Evolutionary conservation across 2,113 vertebrate genomes (phyloP).

Genomic region (Semicossyphus pulcher): DNA sequence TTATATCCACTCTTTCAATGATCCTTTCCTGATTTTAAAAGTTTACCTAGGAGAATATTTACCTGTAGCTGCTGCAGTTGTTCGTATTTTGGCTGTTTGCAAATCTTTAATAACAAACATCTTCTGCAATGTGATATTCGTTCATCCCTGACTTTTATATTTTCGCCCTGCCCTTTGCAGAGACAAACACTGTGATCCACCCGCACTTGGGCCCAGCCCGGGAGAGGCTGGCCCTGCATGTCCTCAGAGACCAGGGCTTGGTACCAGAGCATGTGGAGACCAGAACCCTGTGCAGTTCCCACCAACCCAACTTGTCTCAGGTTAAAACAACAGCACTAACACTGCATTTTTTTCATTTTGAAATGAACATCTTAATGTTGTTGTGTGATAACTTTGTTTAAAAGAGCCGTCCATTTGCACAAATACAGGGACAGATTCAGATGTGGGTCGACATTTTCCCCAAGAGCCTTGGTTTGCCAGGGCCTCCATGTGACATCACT

Average conservation of each 20-base stretch:
- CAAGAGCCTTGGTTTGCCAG: constrained; percentile 90
- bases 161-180: constrained; percentile 75
- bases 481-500: constrained; percentile 92
- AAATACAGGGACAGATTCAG: constrained; percentile 90
- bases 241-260: constrained; percentile 90
- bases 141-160: constrained; percentile 7
- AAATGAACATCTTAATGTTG: background rate
- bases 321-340: constrained; percentile 42
- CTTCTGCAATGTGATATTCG: background rate
- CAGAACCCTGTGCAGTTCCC: constrained; percentile 92
- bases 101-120: background rate
- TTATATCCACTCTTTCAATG: background rate
- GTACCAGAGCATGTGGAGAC: constrained; percentile 96
- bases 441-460: constrained; percentile 99
- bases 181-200: constrained; percentile 88
- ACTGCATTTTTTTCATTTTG: background rate
- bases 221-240: constrained; percentile 91
- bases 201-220: constrained; percentile 88
- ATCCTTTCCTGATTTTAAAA: background rate
- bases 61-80: no score
- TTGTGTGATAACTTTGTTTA: background rate
- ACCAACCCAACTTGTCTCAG: constrained; percentile 87
- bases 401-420: background rate
- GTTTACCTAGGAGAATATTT: background rate
- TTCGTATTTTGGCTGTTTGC: no score